Conservation (phyloP, 2,113 vertebrate genomes). For the Saguinus imperator region DNA sequence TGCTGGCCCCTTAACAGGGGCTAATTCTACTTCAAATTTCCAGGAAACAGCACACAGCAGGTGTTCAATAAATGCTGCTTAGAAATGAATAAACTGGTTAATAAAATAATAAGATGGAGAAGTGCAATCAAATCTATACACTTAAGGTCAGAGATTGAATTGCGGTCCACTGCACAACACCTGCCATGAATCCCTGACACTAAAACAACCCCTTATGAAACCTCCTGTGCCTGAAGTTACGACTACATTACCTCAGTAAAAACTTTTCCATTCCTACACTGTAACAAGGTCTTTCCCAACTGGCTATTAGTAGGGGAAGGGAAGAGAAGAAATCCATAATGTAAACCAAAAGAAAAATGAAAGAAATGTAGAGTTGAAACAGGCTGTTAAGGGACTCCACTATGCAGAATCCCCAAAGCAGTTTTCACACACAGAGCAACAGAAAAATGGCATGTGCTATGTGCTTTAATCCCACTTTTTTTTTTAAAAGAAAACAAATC, state of each 20-base stretch:
- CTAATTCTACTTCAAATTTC: not conserved
- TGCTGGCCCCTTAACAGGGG: not conserved
- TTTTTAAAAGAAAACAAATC: slow-evolving; percentile 27
- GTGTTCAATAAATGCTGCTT: not conserved
- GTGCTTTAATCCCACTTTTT: not conserved
- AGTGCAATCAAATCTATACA: not conserved
- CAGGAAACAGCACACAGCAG: not conserved
- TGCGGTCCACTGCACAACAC: not conserved
- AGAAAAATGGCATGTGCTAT: not conserved
- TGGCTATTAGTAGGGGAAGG: not conserved
- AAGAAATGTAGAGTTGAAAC: not conserved
- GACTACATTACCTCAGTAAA: not conserved
- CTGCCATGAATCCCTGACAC: not conserved
- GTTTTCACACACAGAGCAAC: not conserved
- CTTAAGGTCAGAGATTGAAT: not conserved
- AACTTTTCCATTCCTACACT: not conserved
- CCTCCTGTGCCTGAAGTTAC: not conserved
- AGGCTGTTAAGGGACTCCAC: not conserved
- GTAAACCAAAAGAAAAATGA: not conserved
- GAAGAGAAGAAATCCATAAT: not conserved
- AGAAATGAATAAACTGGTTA: not conserved
- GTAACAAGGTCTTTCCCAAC: not conserved
- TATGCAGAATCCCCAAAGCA: not conserved
- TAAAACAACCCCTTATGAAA: not conserved
- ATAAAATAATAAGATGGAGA: not conserved